phyloP scores from a whole-genome alignment of 2,113 vertebrate genomes.

The Anoura caudifer region DNA sequence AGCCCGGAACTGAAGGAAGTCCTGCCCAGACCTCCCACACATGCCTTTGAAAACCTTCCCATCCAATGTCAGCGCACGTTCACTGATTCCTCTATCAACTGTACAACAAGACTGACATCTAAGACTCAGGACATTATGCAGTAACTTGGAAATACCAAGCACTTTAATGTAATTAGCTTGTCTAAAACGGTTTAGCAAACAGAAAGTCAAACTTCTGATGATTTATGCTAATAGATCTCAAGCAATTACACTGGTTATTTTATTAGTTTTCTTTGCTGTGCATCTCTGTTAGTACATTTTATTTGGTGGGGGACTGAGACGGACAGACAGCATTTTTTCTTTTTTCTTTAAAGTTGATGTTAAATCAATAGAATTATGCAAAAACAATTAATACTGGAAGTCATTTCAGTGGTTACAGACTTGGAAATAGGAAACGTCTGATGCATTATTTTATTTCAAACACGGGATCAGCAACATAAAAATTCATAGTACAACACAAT shows the following conservation, averaged over 20 bases:
- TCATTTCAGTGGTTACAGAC: neutral
- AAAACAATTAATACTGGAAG: neutral
- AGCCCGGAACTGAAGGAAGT: neutral
- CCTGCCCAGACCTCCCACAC: neutral
- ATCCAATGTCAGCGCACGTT: constrained; percentile 45
- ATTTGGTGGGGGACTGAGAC: neutral
- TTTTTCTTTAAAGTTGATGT: constrained; percentile 33
- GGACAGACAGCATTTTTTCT: constrained; percentile 19
- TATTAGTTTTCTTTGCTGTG: constrained; percentile 26
- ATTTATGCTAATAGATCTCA: constrained; percentile 49
- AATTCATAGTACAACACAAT: neutral
- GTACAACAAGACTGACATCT: constrained; percentile 39
- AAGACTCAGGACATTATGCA: constrained; percentile 59
- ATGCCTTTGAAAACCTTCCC: constrained; percentile 36
- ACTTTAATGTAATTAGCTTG: constrained; percentile 69
- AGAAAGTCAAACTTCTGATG: constrained; percentile 56
- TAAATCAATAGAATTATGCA: constrained; percentile 35
- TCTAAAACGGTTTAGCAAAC: constrained; percentile 68
- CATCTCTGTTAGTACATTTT: constrained; percentile 28
- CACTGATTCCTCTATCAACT: constrained; percentile 47
- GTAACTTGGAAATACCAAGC: constrained; percentile 58
- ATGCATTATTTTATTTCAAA: constrained; percentile 22
- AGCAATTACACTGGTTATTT: constrained; percentile 47
- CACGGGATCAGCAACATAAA: neutral
- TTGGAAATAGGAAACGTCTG: neutral